Evolutionary conservation across 2,113 vertebrate species (phyloP), one percentile per base, ranked within the genome.

Genomic region (Crotalus helleri): DNA sequence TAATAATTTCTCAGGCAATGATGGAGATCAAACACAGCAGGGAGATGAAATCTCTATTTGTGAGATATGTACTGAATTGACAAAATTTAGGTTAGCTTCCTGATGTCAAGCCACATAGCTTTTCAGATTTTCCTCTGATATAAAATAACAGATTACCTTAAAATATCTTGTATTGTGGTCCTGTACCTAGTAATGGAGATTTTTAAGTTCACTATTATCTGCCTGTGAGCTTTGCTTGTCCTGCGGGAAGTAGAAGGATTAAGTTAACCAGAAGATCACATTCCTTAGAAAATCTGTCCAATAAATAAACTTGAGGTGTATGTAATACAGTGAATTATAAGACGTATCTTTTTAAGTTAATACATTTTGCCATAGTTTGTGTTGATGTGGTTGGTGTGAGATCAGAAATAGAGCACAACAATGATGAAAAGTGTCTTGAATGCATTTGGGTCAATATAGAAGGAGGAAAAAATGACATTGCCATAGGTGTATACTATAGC

Each of bases 241-340:
- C 96, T 96, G 94, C 96, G 94, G 97, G 97, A 98, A 97, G 95
- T 97, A 94, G 95, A 33, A 96, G 96, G 97, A 97, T 98, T 98
- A 97, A 96, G 95, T 97, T 97, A 97, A 97, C 96, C 96, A 97
- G 97, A 94, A 97, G 97, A 98, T 97, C 97, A 97, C 97, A 96
- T 92, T 94, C 93, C 90, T 96, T 97, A 95, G 96, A 97, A 97
- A 98, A 97, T 97, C 97, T 96, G 93, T 95, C 92, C 94, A 97
- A 97, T 97, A 97, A 98, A 97, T 97, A 97, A 97, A 97, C 96
- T 96, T 94, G 96, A 96, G 95, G 95, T 96, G 94, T 96, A 94
- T 90, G 95, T 96, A 95, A 97, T 97, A 96, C 91, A 93, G 57
- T 95, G 96, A 96, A 97, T 98, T 97, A 98, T 94, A 94, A 95